Evolutionary conservation across 2,888 invertebrate species (phyloP).

Genomic region (Ennomos fuscantarius): DNA sequence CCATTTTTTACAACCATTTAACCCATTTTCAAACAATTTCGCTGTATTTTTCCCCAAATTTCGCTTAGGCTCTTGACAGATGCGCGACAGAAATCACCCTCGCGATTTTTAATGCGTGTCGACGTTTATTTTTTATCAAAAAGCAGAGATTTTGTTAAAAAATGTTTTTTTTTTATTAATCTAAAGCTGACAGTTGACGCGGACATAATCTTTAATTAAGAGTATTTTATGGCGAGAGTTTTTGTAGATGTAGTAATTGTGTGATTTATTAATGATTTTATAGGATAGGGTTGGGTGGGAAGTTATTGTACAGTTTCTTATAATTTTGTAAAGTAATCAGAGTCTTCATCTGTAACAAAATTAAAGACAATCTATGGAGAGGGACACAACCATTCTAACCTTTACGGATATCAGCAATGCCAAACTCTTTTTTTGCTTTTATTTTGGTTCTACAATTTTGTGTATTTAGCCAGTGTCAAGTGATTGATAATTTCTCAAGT

Average conservation of each 20-base stretch:
- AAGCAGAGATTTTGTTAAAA: constrained; percentile 55
- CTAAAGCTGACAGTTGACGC: constrained; percentile 84
- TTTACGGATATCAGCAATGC: too few relatives aligned
- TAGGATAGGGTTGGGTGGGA: constrained; percentile 5
- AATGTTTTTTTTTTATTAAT: constrained; percentile 60
- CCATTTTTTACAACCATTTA: constrained; percentile 73
- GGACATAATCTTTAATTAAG: constrained; percentile 84
- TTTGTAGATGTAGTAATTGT: constrained; percentile 60
- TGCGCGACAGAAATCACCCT: constrained; percentile 69
- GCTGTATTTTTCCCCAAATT: constrained; percentile 63
- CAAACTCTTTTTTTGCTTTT: too few relatives aligned
- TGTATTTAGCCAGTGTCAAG: too few relatives aligned
- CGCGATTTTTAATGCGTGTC: constrained; percentile 79
- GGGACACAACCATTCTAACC: too few relatives aligned
- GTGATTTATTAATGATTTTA: constrained; percentile 65
- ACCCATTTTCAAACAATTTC: constrained; percentile 82
- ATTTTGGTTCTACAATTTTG: too few relatives aligned
- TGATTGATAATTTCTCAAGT: too few relatives aligned
- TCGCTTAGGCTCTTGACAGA: constrained; percentile 65
- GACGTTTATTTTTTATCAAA: constrained; percentile 60
- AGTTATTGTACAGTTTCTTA: too few relatives aligned
- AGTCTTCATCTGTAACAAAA: too few relatives aligned
- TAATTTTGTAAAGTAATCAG: too few relatives aligned
- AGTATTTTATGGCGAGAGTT: constrained; percentile 67
- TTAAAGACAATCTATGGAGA: too few relatives aligned